Evolutionary conservation across 2,797 vertebrate genomes (phyloP).

Genomic region (Pseudocheirus occidentalis): DNA sequence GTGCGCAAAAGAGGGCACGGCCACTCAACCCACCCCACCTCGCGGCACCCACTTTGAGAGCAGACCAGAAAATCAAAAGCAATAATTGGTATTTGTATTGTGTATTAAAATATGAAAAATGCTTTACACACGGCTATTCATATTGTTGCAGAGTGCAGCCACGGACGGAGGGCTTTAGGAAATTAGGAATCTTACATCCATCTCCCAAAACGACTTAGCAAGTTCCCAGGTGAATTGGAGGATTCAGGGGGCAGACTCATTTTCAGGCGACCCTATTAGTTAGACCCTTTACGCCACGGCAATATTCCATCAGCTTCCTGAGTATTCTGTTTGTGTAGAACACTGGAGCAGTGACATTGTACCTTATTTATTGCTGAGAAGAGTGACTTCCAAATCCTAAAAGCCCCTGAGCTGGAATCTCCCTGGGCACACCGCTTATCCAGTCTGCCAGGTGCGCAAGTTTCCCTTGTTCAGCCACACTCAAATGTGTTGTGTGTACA

Average conservation of each 20-base stretch:
- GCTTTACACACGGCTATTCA: not conserved
- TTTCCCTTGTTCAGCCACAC: not conserved
- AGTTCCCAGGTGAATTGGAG: not conserved
- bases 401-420: not conserved
- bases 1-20: not conserved
- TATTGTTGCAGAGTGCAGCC: not conserved
- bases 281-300: not conserved
- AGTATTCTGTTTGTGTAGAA: not conserved
- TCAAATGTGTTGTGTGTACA: not conserved
- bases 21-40: not conserved
- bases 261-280: slow-evolving; percentile 28
- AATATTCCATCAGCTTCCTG: not conserved
- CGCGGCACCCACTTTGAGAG: not conserved
- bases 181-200: not conserved
- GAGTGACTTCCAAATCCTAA: slow-evolving; percentile 46
- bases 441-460: not conserved
- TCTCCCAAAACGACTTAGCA: slow-evolving; percentile 45
- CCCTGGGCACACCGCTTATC: not conserved
- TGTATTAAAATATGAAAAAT: not conserved
- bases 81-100: not conserved
- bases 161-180: not conserved
- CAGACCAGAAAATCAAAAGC: not conserved
- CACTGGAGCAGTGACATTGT: slow-evolving; percentile 42
- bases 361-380: slow-evolving; percentile 55
- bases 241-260: not conserved